phyloP scores from a whole-genome alignment of 2,797 vertebrate species.

The Centropyge bicolor region DNA sequence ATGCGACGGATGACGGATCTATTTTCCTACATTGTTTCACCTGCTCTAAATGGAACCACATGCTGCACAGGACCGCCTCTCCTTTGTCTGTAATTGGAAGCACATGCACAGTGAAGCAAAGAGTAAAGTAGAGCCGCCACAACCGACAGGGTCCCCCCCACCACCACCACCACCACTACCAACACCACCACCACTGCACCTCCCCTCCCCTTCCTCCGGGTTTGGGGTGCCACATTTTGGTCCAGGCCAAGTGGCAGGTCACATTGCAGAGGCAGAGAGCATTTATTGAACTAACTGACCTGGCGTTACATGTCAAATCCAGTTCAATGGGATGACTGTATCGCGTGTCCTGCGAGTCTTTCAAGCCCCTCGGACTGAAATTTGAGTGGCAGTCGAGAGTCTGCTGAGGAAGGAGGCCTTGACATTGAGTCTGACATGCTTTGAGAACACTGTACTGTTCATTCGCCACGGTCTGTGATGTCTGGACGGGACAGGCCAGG shows the following conservation, averaged over 20 bases:
- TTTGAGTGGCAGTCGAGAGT: conserved; percentile 64
- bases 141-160: conserved; percentile 37
- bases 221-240: conserved; percentile 67
- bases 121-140: conserved; percentile 62
- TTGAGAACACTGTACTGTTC: conserved; percentile 58
- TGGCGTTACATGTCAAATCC: conserved; percentile 69
- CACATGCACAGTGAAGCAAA: conserved; percentile 77
- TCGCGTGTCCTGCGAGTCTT: conserved; percentile 57
- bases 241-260: conserved; percentile 60
- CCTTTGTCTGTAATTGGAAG: conserved; percentile 86
- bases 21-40: conserved; percentile 91
- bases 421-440: conserved; percentile 69
- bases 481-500: conserved; percentile 54
- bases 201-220: conserved; percentile 1
- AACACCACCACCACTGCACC: neutral
- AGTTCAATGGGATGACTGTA: conserved; percentile 71
- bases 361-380: conserved; percentile 52
- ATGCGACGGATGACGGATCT: conserved; percentile 87
- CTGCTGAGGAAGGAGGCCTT: conserved; percentile 69
- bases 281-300: conserved; percentile 65
- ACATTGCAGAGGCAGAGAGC: conserved; percentile 34
- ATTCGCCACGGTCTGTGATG: conserved; percentile 53
- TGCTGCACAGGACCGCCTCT: conserved; percentile 79
- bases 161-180: neutral
- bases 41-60: conserved; percentile 90